Base-by-base conservation (phyloP, 2,888 invertebrate species). In the Lasioglossum morio region DNA sequence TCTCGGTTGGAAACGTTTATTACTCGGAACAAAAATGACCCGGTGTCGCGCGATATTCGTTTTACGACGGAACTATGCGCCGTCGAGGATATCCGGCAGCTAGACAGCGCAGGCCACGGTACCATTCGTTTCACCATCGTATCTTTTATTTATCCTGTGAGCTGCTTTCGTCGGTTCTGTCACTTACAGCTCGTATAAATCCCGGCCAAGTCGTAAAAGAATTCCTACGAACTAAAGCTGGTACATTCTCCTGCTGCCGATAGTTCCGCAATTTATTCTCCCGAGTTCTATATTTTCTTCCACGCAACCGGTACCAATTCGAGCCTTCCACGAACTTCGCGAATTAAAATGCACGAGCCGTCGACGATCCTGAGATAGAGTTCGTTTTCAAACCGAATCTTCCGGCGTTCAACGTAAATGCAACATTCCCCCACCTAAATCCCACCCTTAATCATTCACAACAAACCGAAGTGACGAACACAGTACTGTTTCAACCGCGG, bases 161-260 rank as follows among this genome's bases (percentile, higher is more conserved):
- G 88, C 91, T 84, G 86, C 76, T 82, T 86, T 83, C 84, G 86
- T 88, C 79, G 91, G 83, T 92, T 89, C 92, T 92, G 93, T 93
- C 93, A 93, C 91, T 94, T 93, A 91, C 94, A 93, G 91, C 88
- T 87, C 92, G 92, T 92, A 94, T 94, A 93, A 94, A 94, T 94
- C 93, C 90, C 87, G 82, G 81, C 81, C 84, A 89, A 89, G 89
- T 89, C 92, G 91, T 92, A 92, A 92, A 93, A 92, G 91, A 91
- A 89, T 92, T 92, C 89, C 90, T 87, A 87, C 91, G 87, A 91
- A 90, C 91, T 89, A 79, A 84, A 86, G 76, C 90, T 43, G 63
- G 83, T 60, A 85, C 76, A 77, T 88, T 79, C 81, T 88, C 89
- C 90, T 91, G 91, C 92, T 91, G 90, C 89, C 93, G 92, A 93